Percentiles rank a stretch among this genome's conserved stretches.
These are phyloP conservation scores for Oreochromis aureus DNA, from an alignment of 2,113 vertebrate genomes.

Conservation along the genomic window DNA sequence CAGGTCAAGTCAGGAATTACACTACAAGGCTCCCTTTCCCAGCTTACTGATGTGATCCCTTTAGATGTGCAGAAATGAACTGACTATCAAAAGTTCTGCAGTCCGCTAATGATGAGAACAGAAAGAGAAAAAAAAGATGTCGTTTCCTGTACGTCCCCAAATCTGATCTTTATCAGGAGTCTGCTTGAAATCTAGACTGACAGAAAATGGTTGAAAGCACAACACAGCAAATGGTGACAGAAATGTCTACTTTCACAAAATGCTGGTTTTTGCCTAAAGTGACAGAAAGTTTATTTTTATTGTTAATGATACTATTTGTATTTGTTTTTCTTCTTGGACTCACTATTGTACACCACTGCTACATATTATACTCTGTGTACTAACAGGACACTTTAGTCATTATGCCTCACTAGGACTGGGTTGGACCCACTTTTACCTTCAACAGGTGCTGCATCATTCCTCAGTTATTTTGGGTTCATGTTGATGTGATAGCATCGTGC, in stretches of 20 bases:
- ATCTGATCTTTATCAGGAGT: constrained; percentile 27
- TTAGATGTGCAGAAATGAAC: not conserved
- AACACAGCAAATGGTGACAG: not conserved
- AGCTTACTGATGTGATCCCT: not conserved
- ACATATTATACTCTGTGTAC: not conserved
- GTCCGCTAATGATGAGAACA: not conserved
- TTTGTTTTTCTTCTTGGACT: not conserved
- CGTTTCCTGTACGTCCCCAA: constrained; percentile 11
- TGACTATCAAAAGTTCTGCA: not conserved
- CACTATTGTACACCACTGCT: not conserved
- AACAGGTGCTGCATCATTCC: no score
- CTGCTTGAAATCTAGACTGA: rapidly evolving
- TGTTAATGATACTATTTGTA: rapidly evolving
- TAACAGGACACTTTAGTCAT: no score
- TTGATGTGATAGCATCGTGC: no score
- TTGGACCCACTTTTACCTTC: no score
- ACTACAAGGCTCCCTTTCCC: not conserved
- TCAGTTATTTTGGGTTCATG: no score
- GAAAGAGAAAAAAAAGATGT: not conserved
- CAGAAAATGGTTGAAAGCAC: not conserved
- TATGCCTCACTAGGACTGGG: no score
- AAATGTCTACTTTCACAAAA: not conserved
- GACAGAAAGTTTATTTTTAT: not conserved
- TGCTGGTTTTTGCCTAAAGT: not conserved
- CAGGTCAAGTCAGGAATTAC: not conserved